Base-by-base conservation (phyloP, 1,140 invertebrate genomes). In the Cydia pomonella region DNA sequence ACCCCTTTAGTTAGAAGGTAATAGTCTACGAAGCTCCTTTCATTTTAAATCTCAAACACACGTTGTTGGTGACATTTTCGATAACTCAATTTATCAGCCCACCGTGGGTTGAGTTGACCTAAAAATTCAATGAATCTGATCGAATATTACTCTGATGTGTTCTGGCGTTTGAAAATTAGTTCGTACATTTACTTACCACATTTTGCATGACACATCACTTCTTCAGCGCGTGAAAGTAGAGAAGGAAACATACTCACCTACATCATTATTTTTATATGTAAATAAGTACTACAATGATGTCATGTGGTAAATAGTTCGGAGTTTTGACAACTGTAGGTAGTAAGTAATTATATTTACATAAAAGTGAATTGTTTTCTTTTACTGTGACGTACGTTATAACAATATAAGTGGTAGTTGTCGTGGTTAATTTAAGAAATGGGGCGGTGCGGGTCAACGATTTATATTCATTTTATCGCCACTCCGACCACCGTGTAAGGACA, bases 331-430 rank as follows among this genome's bases (percentile, higher is more conserved):
- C 1, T 44, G 41, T 44, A 44, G 41, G 13, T 16, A 44, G 2
- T 1, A 23, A n/a, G n/a, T n/a, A n/a, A n/a, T n/a, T n/a, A n/a
- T n/a, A n/a, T n/a, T n/a, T 59, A 59, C n/a, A 59, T 21, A 59
- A 23, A 12, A 59, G 53, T 23, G 53, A 21, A 23, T 23, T 59
- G 53, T 59, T 59, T 53, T 18, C 50, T 53, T 53, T 59, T 66
- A 66, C 25, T 12, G 63, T 27, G 12, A 29, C 47, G 74, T 75
- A 53, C 53, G 76, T 78, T 71, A 77, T 63, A 77, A 82, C 78
- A 86, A 84, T 82, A 79, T 77, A 80, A 85, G 83, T 77, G 79
- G 79, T 44, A 38, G 72, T 53, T 72, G 74, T 77, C 73, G 72
- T 59, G 62, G 76, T 76, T 80, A 80, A 77, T 80, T 75, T 75